Conservation (phyloP, 2,113 vertebrate genomes). For the Erinaceus europaeus region DNA sequence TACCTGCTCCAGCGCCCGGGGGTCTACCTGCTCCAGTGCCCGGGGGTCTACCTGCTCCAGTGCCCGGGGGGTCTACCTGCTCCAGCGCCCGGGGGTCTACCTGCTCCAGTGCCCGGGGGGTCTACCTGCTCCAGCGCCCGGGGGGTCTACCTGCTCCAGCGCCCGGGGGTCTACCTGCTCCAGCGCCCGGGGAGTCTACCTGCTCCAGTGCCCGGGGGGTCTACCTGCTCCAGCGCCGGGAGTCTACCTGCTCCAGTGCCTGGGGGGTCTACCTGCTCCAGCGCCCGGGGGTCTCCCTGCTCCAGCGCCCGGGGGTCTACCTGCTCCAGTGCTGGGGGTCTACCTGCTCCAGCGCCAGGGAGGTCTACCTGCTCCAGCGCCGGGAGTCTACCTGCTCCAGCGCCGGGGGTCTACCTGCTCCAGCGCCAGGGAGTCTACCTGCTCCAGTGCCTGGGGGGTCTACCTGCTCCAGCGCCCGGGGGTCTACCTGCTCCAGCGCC, state of each 20-base stretch:
- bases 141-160: conserved; percentile 97
- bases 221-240: conserved; percentile 95
- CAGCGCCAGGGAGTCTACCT: conserved; percentile 91
- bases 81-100: conserved; percentile 91
- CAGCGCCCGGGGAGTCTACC: conserved; percentile 79
- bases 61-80: conserved; percentile 97
- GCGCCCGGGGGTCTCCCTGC: conserved; percentile 90
- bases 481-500: conserved; percentile 81
- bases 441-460: conserved; percentile 93
- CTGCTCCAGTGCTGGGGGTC: conserved; percentile 86
- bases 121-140: conserved; percentile 87
- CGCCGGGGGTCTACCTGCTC: conserved; percentile 96
- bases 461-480: conserved; percentile 96
- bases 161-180: too few species aligned
- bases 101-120: too few species aligned
- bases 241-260: conserved; percentile 87
- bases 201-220: conserved; percentile 94
- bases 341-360: conserved; percentile 96
- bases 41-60: conserved; percentile 91
- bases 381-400: conserved; percentile 96
- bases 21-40: conserved; percentile 96
- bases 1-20: conserved; percentile 91
- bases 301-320: too few species aligned
- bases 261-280: conserved; percentile 98
- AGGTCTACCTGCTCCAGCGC: conserved; percentile 84